These are phyloP conservation scores for Bugula neritina DNA, from an alignment of 2,888 invertebrate species.

Conservation along the genomic window DNA sequence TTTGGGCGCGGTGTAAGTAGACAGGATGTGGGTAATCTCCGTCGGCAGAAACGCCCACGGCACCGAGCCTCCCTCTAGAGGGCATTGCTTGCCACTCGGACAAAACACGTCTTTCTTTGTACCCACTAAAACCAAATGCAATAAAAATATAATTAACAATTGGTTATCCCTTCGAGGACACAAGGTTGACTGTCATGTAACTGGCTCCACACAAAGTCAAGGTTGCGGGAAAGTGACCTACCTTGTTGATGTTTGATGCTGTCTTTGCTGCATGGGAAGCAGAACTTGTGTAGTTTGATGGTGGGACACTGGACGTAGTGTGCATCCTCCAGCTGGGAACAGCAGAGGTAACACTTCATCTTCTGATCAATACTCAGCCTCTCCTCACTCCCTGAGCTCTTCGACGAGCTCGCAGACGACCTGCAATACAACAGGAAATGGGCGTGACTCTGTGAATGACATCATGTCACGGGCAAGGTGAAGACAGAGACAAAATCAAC, in stretches of 20 bases:
- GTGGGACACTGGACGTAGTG: conserved; percentile 99
- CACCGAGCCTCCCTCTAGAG: conserved; percentile 82
- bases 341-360: conserved; percentile 81
- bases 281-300: conserved; percentile 95
- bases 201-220: no score
- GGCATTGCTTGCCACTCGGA: conserved; percentile 97
- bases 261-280: conserved; percentile 97
- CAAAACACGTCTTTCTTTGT: conserved; percentile 75
- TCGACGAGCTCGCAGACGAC: not conserved
- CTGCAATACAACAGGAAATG: not conserved
- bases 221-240: no score
- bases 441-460: no score
- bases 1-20: conserved; percentile 20
- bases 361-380: conserved; percentile 5
- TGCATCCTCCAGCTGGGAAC: conserved; percentile 96
- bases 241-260: conserved; percentile 95
- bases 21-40: conserved; percentile 92
- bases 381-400: not conserved
- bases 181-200: no score
- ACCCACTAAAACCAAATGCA: not conserved
- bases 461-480: no score
- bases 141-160: no score
- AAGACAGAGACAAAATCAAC: no score
- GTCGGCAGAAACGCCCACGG: conserved; percentile 99
- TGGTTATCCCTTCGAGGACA: no score